These are phyloP conservation scores for Cherax destructor DNA, from an alignment of 1,140 invertebrate species.

Conservation along the genomic window DNA sequence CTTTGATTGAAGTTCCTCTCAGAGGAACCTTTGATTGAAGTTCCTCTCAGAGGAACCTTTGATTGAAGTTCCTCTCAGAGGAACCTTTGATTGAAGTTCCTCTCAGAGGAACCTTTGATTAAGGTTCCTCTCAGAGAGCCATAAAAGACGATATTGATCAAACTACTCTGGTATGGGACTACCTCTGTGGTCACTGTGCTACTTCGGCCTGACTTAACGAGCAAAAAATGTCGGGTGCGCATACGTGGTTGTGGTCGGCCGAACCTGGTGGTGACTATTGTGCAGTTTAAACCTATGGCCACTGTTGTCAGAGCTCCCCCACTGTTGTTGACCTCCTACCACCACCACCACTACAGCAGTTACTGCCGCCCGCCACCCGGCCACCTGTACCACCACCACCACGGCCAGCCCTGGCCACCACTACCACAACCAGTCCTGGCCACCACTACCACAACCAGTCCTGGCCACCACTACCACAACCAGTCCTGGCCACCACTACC, in stretches of 20 bases:
- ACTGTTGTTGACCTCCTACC: neutral
- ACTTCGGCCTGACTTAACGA: constrained; percentile 41
- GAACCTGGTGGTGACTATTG: constrained; percentile 10
- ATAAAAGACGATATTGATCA: constrained; percentile 62
- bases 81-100: no score
- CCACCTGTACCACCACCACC: neutral
- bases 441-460: no score
- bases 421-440: no score
- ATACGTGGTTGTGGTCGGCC: constrained; percentile 59
- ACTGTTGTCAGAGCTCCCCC: neutral
- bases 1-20: no score
- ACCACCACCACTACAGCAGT: neutral
- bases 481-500: no score
- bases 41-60: no score
- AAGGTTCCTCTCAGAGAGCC: no score
- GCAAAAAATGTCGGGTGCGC: constrained; percentile 49
- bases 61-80: no score
- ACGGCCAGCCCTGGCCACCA: neutral
- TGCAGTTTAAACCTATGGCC: neutral
- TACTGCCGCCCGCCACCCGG: neutral
- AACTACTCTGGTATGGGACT: constrained; percentile 50
- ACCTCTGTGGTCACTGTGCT: constrained; percentile 50
- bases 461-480: neutral
- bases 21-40: no score
- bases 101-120: no score